phyloP scores from a whole-genome alignment of 2,797 vertebrate genomes.

The Chelon labrosus region DNA sequence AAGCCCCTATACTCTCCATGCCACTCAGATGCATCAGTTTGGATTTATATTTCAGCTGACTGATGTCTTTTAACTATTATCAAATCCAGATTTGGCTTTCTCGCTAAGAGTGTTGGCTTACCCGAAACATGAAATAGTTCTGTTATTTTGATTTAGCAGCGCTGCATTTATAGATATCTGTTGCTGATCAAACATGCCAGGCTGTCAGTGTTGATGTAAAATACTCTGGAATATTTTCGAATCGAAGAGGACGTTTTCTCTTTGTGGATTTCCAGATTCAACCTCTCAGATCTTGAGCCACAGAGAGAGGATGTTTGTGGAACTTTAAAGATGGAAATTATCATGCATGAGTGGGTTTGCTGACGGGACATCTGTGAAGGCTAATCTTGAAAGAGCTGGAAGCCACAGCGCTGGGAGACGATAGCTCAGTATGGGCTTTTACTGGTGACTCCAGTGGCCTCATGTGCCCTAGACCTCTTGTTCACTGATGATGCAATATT shows the following conservation, averaged over 20 bases:
- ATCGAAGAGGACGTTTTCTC: conserved; percentile 64
- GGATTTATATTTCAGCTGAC: conserved; percentile 36
- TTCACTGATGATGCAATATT: conserved; percentile 43
- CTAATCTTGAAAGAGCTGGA: conserved; percentile 75
- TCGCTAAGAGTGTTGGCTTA: conserved; percentile 22
- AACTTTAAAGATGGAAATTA: conserved; percentile 63
- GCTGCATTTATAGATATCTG: conserved; percentile 50
- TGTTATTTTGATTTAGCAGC: conserved; percentile 44
- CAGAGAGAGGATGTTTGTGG: conserved; percentile 35
- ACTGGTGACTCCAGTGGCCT: conserved; percentile 51
- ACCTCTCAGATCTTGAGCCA: conserved; percentile 74
- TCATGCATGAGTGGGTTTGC: conserved; percentile 58
- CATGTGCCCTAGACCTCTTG: conserved; percentile 30
- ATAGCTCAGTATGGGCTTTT: conserved; percentile 50
- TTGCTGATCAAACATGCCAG: conserved; percentile 47
- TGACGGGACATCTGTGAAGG: conserved; percentile 62
- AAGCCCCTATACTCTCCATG: background rate
- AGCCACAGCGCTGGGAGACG: conserved; percentile 26
- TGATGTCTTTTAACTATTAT: conserved; percentile 33
- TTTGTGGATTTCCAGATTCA: conserved; percentile 70
- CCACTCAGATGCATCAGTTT: background rate
- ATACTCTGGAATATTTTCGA: conserved; percentile 50
- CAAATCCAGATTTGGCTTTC: conserved; percentile 28
- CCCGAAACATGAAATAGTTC: conserved; percentile 44
- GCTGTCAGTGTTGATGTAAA: conserved; percentile 53